Evolutionary conservation across 2,888 invertebrate genomes (phyloP).

Genomic region (Megastigmus dorsalis): DNA sequence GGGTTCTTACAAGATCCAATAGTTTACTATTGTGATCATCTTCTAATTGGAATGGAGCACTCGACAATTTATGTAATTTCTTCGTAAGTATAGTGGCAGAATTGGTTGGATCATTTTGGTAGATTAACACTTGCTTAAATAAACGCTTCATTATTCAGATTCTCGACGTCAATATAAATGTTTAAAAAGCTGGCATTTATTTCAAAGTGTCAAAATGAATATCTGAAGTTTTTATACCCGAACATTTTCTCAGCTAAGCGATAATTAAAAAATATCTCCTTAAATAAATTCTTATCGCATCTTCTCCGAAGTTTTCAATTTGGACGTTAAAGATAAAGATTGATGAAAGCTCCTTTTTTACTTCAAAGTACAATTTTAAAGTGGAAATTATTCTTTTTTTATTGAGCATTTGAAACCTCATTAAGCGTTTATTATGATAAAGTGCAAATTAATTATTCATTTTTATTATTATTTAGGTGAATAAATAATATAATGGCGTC

Average conservation of each 20-base stretch:
- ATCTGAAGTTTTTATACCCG: neutral
- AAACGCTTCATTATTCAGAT: neutral
- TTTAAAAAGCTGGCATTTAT: slow-evolving; percentile 15
- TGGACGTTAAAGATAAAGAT: too few species aligned
- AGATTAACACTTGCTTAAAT: slow-evolving; percentile 18
- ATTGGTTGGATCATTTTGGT: neutral
- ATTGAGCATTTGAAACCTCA: neutral
- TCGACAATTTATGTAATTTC: neutral
- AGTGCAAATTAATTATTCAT: too few species aligned
- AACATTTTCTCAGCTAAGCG: neutral
- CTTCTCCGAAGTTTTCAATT: neutral
- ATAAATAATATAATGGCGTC: neutral
- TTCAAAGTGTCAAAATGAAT: neutral
- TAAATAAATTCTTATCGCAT: neutral
- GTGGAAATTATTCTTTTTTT: neutral
- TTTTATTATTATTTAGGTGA: neutral
- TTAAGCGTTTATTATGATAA: neutral
- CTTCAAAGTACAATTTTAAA: too few species aligned
- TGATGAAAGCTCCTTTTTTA: too few species aligned
- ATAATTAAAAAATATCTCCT: neutral
- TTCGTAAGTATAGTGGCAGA: neutral
- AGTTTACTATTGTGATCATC: too few species aligned
- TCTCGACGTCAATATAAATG: slow-evolving; percentile 11
- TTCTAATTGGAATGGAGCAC: too few species aligned
- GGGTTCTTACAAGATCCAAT: too few species aligned